Base-by-base conservation (phyloP, 2,888 invertebrate genomes). In the Scelioninae gen. 2 region DNA sequence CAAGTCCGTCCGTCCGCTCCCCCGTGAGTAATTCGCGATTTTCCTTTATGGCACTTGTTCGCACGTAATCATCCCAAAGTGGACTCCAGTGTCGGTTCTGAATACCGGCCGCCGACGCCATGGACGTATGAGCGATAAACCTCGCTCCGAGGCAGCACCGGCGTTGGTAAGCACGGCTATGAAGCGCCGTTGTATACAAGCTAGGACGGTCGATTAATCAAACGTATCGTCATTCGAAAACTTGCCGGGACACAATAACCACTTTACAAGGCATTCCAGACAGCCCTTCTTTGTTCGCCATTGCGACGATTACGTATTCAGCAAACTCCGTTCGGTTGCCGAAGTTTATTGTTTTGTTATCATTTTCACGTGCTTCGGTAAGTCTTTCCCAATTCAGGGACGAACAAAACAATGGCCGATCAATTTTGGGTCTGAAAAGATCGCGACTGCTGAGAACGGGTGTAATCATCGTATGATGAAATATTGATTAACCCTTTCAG, bases 1-100 rank as follows among this genome's bases (percentile, higher is more conserved):
- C 9, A 48, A 55, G 31, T 22, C 43, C 16, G 10, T 37, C 18
- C 13, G 18, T 28, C n/a, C 13, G 16, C 22, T 67, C 73, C 55
- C 58, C 28, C 25, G 57, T 53, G 73, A 58, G 41, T 41, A 61
- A 58, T 73, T 46, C 60, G 64, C 69, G 73, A 65, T 64, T 69
- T 69, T 69, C 64, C 58, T 69, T 69, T 65, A 65, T 69, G 64
- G 43, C 58, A 33, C 50, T 33, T 58, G 48, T 60, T 61, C 65
- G 71, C 45, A 64, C 65, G 70, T 70, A 74, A 74, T 74, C 65
- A 74, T 74, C 55, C 61, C 46, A 71, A 74, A 76, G 60, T 60
- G 69, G 50, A 72, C 68, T 69, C 55, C 55, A 64, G 73, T 73
- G 73, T 73, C 73, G 73, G 53, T 61, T 39, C 52, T 57, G 73